A percentile compares a stretch with the other conserved stretches of the same genome.
phyloP scores from a whole-genome alignment of 2,888 invertebrate species.

The Exephanes ischioxanthus region DNA sequence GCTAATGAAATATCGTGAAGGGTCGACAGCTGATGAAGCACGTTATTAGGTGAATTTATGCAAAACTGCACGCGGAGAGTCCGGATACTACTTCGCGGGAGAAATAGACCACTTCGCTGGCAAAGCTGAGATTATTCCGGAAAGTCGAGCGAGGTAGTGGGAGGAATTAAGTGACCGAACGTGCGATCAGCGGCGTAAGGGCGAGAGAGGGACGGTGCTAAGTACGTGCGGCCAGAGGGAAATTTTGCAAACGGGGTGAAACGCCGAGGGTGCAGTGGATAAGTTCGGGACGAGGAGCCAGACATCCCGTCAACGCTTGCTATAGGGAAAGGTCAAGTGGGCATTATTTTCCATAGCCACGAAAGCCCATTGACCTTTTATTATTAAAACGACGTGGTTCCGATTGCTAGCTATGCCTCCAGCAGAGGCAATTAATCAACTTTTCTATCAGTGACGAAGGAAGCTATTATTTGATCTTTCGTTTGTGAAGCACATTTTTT shows the following conservation, averaged over 20 bases:
- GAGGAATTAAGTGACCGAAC: constrained; percentile 53
- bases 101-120: constrained; percentile 18
- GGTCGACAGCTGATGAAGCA: constrained; percentile 8
- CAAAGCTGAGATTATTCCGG: constrained; percentile 42
- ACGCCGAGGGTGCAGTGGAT: constrained; percentile 48
- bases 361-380: constrained; percentile 43
- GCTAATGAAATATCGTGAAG: not conserved
- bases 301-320: constrained; percentile 13
- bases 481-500: not conserved
- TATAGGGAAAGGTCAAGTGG: constrained; percentile 25
- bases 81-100: constrained; percentile 8
- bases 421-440: not conserved
- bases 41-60: constrained; percentile 17
- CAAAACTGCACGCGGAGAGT: not conserved
- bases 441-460: constrained; percentile 3
- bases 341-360: constrained; percentile 33
- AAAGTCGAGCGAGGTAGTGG: constrained; percentile 30
- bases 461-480: constrained; percentile 3
- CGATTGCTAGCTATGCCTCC: not conserved
- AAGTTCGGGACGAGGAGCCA: constrained; percentile 44
- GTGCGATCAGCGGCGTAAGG: constrained; percentile 33
- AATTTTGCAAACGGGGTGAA: constrained; percentile 46
- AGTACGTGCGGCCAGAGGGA: not conserved
- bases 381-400: constrained; percentile 18
- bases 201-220: constrained; percentile 8